Base-by-base conservation (phyloP, 2,888 invertebrate species). In the Noctua fimbriata region DNA sequence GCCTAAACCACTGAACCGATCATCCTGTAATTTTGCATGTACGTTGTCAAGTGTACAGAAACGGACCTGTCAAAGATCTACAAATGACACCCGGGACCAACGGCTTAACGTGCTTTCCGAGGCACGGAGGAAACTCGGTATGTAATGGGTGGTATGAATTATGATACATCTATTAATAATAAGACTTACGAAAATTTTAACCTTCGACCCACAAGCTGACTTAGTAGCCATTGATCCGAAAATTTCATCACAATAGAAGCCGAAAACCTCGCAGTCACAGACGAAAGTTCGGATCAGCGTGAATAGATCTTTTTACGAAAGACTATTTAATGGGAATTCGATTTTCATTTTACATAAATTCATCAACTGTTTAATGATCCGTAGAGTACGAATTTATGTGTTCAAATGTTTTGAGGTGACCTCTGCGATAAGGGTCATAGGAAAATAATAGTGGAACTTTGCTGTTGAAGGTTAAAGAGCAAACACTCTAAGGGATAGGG, bases 301-400 rank as follows among this genome's bases (percentile, higher is more conserved):
- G 47, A 77, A 73, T 69, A 66, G 21, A 71, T 52, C n/a, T 82
- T 85, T 78, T 78, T 70, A 73, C 49, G 18, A 44, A 36, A 73
- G 36, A 67, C 65, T 49, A 69, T 69, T 55, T 74, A 83, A 83
- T 83, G 71, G 44, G 65, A 74, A 69, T 83, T 86, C 66, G 55
- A 85, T 83, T 83, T 86, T 80, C 76, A 80, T 82, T 63, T 69
- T 47, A 85, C 55, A 76, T 79, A 79, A 85, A 86, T 86, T 86
- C 69, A 69, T 85, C 86, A 79, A 67, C 49, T 69, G 83, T 32
- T 74, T 73, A 85, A 85, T 86, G 85, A 83, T 58, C 83, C 85
- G 67, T 83, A 75, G 12, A 70, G 76, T 47, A 66, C 67, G 21
- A 85, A 83, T 85, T 80, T 83, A 81, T 81, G 69, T 80, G 74